Base-by-base conservation (phyloP, 2,113 vertebrate species). In the Coturnix japonica region DNA sequence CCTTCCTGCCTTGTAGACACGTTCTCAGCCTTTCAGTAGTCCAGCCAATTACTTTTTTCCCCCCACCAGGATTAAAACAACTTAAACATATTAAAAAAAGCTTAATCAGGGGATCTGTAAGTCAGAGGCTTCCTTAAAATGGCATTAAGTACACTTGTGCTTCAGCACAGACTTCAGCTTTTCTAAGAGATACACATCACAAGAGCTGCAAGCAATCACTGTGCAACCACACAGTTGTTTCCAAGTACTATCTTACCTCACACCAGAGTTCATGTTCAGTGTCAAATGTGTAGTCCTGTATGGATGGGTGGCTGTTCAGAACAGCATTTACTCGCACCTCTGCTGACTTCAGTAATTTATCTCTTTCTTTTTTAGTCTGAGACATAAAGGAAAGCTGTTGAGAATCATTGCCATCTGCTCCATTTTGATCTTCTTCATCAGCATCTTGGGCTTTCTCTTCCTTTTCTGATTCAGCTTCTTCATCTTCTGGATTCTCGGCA, bases 281-380 rank as follows among this genome's bases (percentile, higher is more conserved):
- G 89, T 99, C 99, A 8, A 98, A 99, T 16, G 60, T 57, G 82
- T 99, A 99, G 57, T 95, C 95, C 93, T 98, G 97, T 7, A 99
- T 97, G 5, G 97, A 95, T 0, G 96, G 8, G 92, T 98, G 97
- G 20, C 97, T 92, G 41, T 96, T 89, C 17, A 98, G 49, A 11
- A 99, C 99, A 3, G 96, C 65, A 31, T 95, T 98, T 7, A 98
- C 86, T 63, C 99, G 97, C 90, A 94, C 73, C 25, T 96, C 78
- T 21, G 94, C 91, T 49, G 94, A 77, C 71, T 87, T 54, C 16
- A 93, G 87, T 0, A 71, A 70, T 3, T 0, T 12, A 63, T 57
- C 33, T 43, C 66, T 72, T 44, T 57, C 33, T 70, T 64, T 95
- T 31, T 85, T n/a, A 43, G 23, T 30, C 19, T 63, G 75, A 53